These are phyloP conservation scores for Leucophenga maculata DNA, from an alignment of 2,888 invertebrate species.

Conservation along the genomic window DNA sequence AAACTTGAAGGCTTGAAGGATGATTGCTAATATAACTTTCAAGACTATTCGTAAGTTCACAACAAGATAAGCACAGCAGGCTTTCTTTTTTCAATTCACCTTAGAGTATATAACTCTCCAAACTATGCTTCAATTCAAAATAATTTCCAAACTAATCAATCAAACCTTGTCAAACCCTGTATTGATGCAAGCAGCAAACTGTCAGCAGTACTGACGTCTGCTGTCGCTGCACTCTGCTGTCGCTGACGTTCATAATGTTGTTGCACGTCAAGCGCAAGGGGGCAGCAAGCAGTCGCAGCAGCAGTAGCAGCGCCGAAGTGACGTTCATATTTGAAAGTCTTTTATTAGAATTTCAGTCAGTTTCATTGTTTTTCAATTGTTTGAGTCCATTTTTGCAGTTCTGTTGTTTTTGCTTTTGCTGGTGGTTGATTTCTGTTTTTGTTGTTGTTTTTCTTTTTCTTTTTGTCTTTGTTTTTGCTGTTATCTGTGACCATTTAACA, in stretches of 20 bases:
- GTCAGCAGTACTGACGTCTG: slow-evolving; percentile 15
- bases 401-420: slow-evolving; percentile 18
- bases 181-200: background rate
- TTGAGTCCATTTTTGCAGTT: background rate
- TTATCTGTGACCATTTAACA: slow-evolving; percentile 30
- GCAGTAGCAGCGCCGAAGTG: too few relatives aligned
- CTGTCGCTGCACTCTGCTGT: background rate
- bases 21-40: too few relatives aligned
- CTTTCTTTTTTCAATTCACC: too few relatives aligned
- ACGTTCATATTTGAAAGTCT: too few relatives aligned
- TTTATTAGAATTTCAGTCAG: slow-evolving; percentile 17
- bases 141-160: too few relatives aligned
- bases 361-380: slow-evolving; percentile 11
- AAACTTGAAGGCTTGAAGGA: too few relatives aligned
- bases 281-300: background rate
- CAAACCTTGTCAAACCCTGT: background rate
- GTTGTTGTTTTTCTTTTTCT: background rate
- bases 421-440: background rate
- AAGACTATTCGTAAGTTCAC: too few relatives aligned
- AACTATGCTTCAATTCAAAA: too few relatives aligned
- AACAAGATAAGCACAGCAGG: too few relatives aligned
- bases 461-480: slow-evolving; percentile 22
- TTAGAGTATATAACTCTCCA: too few relatives aligned
- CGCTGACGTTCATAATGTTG: slow-evolving; percentile 11
- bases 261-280: background rate